These are phyloP conservation scores for Sebastes schlegelii DNA, from an alignment of 2,113 vertebrate genomes.

Conservation along the genomic window DNA sequence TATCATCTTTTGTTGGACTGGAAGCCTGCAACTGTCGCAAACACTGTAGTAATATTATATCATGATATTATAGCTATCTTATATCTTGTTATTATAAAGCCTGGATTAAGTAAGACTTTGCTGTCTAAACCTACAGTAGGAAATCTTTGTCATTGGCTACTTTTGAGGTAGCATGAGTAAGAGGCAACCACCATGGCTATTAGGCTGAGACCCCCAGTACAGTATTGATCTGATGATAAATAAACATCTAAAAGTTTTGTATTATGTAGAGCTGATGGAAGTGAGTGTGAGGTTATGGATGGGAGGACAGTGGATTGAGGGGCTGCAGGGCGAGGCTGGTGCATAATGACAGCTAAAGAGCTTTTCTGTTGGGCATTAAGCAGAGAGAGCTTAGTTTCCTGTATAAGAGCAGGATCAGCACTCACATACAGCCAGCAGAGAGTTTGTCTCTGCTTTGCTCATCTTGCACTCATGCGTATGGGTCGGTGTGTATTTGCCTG, in stretches of 20 bases:
- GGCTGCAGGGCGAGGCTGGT: conserved; percentile 12
- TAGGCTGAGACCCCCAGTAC: not conserved
- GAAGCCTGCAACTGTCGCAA: not conserved
- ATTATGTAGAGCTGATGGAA: conserved; percentile 3
- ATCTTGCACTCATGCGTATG: conserved; percentile 38
- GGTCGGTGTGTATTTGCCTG: conserved; percentile 19
- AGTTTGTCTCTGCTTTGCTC: conserved; percentile 42
- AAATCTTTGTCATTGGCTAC: not conserved
- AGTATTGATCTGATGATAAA: conserved; percentile 1
- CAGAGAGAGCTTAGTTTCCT: conserved; percentile 76
- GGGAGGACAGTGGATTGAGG: conserved; percentile 33
- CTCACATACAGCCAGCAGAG: conserved; percentile 40
- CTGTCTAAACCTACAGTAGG: not conserved
- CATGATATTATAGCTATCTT: not conserved
- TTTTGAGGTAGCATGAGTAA: not conserved
- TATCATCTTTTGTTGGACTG: not conserved
- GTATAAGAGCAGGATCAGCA: conserved; percentile 77
- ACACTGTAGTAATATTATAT: not conserved
- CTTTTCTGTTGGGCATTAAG: conserved; percentile 77
- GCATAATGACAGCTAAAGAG: conserved; percentile 79
- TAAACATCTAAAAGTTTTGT: not conserved
- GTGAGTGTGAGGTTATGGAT: conserved; percentile 23
- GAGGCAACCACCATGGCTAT: not conserved
- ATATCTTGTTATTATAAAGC: conserved; percentile 2
- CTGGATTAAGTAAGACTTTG: not conserved